These are phyloP conservation scores for Nasonovia ribisnigri DNA, from an alignment of 2,888 invertebrate genomes.

Conservation along the genomic window DNA sequence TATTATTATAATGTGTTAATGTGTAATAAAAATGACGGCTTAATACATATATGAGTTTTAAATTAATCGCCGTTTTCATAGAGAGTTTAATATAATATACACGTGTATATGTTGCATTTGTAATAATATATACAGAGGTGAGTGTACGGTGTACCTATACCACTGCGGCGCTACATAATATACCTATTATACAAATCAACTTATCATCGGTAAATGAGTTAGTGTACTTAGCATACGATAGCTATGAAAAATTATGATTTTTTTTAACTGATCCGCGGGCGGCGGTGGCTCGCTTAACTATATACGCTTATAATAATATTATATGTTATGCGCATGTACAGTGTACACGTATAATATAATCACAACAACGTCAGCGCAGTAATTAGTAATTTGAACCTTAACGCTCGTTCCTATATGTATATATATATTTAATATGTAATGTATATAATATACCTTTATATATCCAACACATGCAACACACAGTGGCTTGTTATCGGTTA, in stretches of 20 bases:
- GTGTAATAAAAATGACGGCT: neutral
- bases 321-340: neutral
- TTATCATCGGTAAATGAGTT: conserved; percentile 14
- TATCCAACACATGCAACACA: neutral
- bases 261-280: conserved; percentile 28
- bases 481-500: conserved; percentile 42
- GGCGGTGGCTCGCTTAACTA: neutral
- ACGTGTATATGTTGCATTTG: neutral
- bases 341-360: conserved; percentile 10
- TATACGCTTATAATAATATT: neutral
- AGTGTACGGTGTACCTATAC: no score
- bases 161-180: neutral
- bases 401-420: neutral
- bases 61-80: neutral
- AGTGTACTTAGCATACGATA: neutral
- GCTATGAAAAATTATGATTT: conserved; percentile 33
- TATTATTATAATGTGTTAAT: neutral
- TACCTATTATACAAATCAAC: neutral
- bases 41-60: neutral
- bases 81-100: neutral
- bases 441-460: neutral
- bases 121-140: no score
- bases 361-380: conserved; percentile 36
- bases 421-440: neutral
- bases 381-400: conserved; percentile 56